A percentile compares a stretch with the other conserved stretches of the same genome.
Evolutionary conservation across 2,113 vertebrate species (phyloP).

Genomic region (Axis porcinus): DNA sequence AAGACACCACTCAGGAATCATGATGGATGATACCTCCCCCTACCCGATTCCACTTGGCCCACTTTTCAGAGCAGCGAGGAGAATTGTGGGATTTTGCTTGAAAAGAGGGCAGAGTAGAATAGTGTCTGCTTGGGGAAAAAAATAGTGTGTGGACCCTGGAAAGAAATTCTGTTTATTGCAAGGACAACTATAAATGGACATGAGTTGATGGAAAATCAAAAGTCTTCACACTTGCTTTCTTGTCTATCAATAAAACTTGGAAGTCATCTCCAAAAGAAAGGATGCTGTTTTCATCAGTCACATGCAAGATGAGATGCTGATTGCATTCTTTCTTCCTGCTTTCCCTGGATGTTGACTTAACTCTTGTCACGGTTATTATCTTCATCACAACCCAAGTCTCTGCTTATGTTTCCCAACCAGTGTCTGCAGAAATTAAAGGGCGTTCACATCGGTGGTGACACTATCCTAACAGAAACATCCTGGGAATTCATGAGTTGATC

Average conservation of each 20-base stretch:
- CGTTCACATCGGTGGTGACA: fast-evolving
- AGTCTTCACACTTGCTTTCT: background rate
- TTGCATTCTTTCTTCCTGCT: fast-evolving
- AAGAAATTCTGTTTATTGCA: slow-evolving; percentile 54
- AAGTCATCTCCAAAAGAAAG: fast-evolving
- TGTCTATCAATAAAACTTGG: fast-evolving
- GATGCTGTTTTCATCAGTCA: fast-evolving
- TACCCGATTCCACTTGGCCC: slow-evolving; percentile 41
- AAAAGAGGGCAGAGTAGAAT: slow-evolving; percentile 59
- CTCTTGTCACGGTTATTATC: fast-evolving
- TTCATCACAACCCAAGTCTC: too few species aligned
- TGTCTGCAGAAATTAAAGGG: fast-evolving
- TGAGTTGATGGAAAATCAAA: background rate
- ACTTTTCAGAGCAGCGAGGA: slow-evolving; percentile 56
- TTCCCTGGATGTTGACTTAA: fast-evolving
- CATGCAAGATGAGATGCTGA: fast-evolving
- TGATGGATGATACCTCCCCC: slow-evolving; percentile 62
- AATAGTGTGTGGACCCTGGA: background rate
- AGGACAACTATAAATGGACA: slow-evolving; percentile 30
- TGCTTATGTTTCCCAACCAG: background rate
- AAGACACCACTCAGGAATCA: slow-evolving; percentile 52
- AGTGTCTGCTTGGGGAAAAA: background rate
- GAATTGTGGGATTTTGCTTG: slow-evolving; percentile 71
- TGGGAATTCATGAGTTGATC: background rate
- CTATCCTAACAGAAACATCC: background rate